Evolutionary conservation across 2,797 vertebrate genomes (phyloP).

Genomic region (Tokudaia tokunoshimensis): DNA sequence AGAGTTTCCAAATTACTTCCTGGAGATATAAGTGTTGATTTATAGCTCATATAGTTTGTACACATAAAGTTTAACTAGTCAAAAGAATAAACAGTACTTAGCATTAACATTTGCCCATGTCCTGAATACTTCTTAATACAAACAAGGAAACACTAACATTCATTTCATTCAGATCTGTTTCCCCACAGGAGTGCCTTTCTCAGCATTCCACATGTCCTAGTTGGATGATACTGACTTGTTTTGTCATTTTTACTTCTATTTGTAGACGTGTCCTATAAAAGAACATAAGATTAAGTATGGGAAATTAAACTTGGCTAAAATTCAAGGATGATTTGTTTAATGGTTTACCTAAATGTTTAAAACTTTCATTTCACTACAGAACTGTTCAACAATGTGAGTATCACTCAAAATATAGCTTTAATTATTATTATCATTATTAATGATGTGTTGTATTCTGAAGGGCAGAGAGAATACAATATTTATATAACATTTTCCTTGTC

Average conservation of each 20-base stretch:
- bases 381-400: background rate
- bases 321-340: background rate
- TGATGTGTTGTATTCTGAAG: background rate
- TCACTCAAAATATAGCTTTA: background rate
- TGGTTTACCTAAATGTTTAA: background rate
- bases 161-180: slow-evolving; percentile 51
- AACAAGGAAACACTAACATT: background rate
- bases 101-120: slow-evolving; percentile 23
- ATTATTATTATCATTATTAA: background rate
- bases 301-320: slow-evolving; percentile 27
- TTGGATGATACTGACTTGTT: background rate
- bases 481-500: background rate
- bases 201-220: background rate
- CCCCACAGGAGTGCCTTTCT: background rate
- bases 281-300: slow-evolving; percentile 32
- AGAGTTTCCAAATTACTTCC: background rate
- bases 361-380: background rate
- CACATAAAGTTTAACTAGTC: background rate
- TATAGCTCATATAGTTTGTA: background rate
- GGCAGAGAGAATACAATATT: background rate
- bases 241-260: background rate
- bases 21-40: background rate
- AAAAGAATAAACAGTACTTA: background rate
- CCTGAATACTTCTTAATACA: slow-evolving; percentile 15
- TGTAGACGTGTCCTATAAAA: slow-evolving; percentile 11